phyloP scores from a whole-genome alignment of 2,113 vertebrate species.

The Rhinoptilus africanus region DNA sequence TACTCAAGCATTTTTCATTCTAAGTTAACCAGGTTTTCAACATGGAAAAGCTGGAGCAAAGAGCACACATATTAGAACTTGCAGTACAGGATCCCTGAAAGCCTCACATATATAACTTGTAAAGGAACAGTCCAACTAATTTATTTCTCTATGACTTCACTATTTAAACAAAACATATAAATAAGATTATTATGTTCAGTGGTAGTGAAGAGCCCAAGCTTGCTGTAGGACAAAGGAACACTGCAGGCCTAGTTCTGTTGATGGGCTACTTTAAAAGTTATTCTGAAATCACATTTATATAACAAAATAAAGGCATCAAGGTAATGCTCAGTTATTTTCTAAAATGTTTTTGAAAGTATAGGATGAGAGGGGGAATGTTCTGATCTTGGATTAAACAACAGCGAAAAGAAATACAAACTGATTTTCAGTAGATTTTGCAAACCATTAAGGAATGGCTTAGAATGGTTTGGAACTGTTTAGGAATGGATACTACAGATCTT shows the following conservation, averaged over 20 bases:
- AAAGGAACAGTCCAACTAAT: not conserved
- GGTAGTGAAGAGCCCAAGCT: not conserved
- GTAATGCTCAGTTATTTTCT: not conserved
- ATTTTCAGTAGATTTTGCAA: not conserved
- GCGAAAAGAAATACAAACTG: not conserved
- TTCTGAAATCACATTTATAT: not conserved
- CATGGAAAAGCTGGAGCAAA: not conserved
- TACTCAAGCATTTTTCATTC: not conserved
- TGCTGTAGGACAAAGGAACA: not conserved
- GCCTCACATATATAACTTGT: not conserved
- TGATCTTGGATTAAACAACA: not conserved
- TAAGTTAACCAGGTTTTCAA: not conserved
- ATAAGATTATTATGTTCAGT: not conserved
- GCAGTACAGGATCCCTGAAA: not conserved
- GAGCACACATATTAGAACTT: not conserved
- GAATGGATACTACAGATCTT: not conserved
- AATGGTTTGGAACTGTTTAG: not conserved
- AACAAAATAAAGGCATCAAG: not conserved
- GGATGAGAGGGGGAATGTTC: fast-evolving
- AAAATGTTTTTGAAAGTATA: not conserved
- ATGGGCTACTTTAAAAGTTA: not conserved
- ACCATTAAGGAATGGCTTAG: not conserved
- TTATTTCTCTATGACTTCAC: not conserved
- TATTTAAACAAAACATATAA: not conserved
- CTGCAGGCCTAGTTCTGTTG: not conserved